A percentile compares a stretch with the other conserved stretches of the same genome.
phyloP scores from a whole-genome alignment of 2,888 invertebrate species.

The Allophyes oxyacanthae region DNA sequence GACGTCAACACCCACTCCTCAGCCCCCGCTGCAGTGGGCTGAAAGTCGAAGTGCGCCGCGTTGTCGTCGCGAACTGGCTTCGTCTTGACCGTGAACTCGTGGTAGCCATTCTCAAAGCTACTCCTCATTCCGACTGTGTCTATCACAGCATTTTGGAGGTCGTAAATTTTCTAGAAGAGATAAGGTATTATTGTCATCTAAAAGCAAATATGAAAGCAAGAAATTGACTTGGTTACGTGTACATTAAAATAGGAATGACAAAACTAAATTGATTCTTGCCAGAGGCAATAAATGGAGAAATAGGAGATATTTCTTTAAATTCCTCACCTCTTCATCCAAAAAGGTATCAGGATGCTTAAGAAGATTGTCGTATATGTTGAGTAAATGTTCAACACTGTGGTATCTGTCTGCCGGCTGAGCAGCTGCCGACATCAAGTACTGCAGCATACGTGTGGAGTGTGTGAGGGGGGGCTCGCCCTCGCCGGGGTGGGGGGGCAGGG shows the following conservation, averaged over 20 bases:
- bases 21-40: slow-evolving; percentile 53
- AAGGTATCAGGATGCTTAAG: slow-evolving; percentile 90
- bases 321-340: slow-evolving; percentile 92
- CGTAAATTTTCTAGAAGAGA: slow-evolving; percentile 79
- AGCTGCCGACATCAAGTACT: slow-evolving; percentile 82
- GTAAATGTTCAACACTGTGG: slow-evolving; percentile 91
- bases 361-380: slow-evolving; percentile 86
- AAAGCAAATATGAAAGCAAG: no score
- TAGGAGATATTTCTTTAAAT: background rate
- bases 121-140: slow-evolving; percentile 78
- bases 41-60: slow-evolving; percentile 77
- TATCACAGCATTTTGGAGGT: slow-evolving; percentile 79
- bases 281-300: no score
- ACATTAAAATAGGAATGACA: no score
- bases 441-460: slow-evolving; percentile 89
- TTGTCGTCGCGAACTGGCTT: slow-evolving; percentile 72
- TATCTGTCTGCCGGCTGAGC: slow-evolving; percentile 73
- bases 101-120: slow-evolving; percentile 67
- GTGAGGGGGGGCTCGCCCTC: slow-evolving; percentile 91
- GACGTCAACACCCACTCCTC: slow-evolving; percentile 80
- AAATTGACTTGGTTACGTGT: no score
- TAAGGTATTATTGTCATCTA: no score
- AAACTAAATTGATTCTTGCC: no score
- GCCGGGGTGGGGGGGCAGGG: slow-evolving; percentile 89
- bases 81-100: slow-evolving; percentile 75